Conservation (phyloP, 2,888 invertebrate genomes). For the Halocaridina rubra region DNA sequence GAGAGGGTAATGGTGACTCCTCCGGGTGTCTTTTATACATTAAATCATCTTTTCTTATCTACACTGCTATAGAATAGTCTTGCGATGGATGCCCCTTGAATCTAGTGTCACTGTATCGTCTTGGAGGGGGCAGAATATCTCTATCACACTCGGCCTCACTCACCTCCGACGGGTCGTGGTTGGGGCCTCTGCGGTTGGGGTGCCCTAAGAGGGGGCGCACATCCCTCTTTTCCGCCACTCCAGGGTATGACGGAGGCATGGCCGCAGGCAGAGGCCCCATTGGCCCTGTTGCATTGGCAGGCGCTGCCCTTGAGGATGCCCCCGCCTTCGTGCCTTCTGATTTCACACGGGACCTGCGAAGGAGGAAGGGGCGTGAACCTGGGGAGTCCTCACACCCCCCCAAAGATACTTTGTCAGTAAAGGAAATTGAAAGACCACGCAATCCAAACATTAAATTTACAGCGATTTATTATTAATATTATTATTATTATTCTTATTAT, state of each 20-base stretch:
- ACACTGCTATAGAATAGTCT: constrained; percentile 51
- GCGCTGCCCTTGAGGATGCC: constrained; percentile 10
- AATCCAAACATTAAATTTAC: no score
- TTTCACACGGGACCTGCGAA: constrained; percentile 52
- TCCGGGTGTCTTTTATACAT: no score
- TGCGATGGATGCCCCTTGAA: constrained; percentile 25
- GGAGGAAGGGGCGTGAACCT: constrained; percentile 54
- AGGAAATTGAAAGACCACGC: no score
- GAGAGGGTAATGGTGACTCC: no score
- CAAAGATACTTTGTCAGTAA: no score
- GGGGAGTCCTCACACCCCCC: constrained; percentile 51
- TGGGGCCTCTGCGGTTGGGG: constrained; percentile 37
- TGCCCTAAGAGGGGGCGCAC: no score
- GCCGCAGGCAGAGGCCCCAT: neutral
- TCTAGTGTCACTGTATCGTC: constrained; percentile 47
- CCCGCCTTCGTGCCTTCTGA: constrained; percentile 14
- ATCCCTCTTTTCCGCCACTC: constrained; percentile 26
- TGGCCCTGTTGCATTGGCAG: constrained; percentile 1
- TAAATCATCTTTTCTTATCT: no score
- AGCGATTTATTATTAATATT: no score
- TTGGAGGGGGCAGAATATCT: constrained; percentile 42
- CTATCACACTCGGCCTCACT: constrained; percentile 44
- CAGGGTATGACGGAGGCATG: constrained; percentile 39
- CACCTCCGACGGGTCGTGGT: constrained; percentile 39
- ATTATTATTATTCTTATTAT: no score